These are phyloP conservation scores for Cataglyphis livida DNA, from an alignment of 2,888 invertebrate genomes.

Conservation along the genomic window DNA sequence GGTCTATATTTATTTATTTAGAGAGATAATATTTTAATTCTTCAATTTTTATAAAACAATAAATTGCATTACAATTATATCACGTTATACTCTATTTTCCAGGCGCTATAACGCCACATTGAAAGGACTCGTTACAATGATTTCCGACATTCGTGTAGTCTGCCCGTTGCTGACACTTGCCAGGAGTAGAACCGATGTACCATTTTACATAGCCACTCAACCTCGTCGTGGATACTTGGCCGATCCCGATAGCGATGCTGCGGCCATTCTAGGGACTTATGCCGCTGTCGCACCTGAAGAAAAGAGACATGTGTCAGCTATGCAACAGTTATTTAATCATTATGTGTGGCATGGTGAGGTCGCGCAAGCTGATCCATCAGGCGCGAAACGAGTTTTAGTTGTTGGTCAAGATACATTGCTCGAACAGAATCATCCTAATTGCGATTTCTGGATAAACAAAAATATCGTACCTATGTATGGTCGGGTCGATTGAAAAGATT, in stretches of 20 bases:
- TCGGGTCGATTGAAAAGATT: slow-evolving; percentile 89
- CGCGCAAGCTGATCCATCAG: slow-evolving; percentile 87
- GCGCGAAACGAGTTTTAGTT: slow-evolving; percentile 87
- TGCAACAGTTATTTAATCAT: slow-evolving; percentile 94
- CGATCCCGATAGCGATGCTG: slow-evolving; percentile 90
- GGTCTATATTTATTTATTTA: background rate
- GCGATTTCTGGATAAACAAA: slow-evolving; percentile 92
- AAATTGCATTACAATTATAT: background rate
- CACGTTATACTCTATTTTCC: slow-evolving; percentile 51
- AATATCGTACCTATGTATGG: slow-evolving; percentile 92
- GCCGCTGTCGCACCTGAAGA: slow-evolving; percentile 91
- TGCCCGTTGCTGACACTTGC: slow-evolving; percentile 92
- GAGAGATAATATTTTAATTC: background rate
- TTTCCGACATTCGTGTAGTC: slow-evolving; percentile 92
- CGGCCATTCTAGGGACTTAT: slow-evolving; percentile 92
- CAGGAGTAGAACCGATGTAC: slow-evolving; percentile 88
- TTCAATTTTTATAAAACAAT: background rate
- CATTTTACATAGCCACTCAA: slow-evolving; percentile 92
- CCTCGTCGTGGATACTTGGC: slow-evolving; percentile 87
- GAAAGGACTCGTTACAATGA: slow-evolving; percentile 90
- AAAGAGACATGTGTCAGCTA: slow-evolving; percentile 91
- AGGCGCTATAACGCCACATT: slow-evolving; percentile 89
- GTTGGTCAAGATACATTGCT: slow-evolving; percentile 91
- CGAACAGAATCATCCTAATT: slow-evolving; percentile 89
- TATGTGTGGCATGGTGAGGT: slow-evolving; percentile 93